Evolutionary conservation across 64 coral and sea anemone genomes (phyloP).

Genomic region (Dendrophyllia cribrosa): DNA sequence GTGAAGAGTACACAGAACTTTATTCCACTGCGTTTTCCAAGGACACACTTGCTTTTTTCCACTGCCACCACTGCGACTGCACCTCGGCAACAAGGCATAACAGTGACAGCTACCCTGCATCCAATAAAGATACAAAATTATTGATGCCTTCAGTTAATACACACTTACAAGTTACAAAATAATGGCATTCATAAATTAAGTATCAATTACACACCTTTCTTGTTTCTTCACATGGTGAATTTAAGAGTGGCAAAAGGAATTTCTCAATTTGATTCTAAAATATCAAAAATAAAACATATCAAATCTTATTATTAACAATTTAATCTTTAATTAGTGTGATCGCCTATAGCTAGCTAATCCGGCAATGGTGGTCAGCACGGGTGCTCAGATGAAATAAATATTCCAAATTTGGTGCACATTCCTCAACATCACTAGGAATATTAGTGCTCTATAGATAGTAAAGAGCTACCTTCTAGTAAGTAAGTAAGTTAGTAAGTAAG

Average conservation of each 20-base stretch:
- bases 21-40: slow-evolving; percentile 70
- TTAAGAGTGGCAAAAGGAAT: slow-evolving; percentile 1
- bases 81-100: slow-evolving; percentile 71
- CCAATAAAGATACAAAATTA: background rate
- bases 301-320: too few relatives aligned
- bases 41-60: slow-evolving; percentile 46
- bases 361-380: too few relatives aligned
- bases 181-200: too few relatives aligned
- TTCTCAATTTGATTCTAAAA: slow-evolving; percentile 37
- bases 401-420: too few relatives aligned
- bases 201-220: background rate
- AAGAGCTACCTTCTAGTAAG: too few relatives aligned
- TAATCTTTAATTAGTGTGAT: too few relatives aligned
- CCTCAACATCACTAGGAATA: too few relatives aligned
- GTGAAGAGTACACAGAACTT: slow-evolving; percentile 53
- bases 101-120: slow-evolving; percentile 50
- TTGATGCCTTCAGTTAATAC: background rate
- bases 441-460: too few relatives aligned
- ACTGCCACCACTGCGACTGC: slow-evolving; percentile 34
- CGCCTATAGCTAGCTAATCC: too few relatives aligned
- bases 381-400: too few relatives aligned
- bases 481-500: too few relatives aligned
- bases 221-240: slow-evolving; percentile 24
- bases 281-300: too few relatives aligned
- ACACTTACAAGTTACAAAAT: background rate